Evolutionary conservation across 2,888 invertebrate genomes (phyloP).

Genomic region (Galerucella pusilla): DNA sequence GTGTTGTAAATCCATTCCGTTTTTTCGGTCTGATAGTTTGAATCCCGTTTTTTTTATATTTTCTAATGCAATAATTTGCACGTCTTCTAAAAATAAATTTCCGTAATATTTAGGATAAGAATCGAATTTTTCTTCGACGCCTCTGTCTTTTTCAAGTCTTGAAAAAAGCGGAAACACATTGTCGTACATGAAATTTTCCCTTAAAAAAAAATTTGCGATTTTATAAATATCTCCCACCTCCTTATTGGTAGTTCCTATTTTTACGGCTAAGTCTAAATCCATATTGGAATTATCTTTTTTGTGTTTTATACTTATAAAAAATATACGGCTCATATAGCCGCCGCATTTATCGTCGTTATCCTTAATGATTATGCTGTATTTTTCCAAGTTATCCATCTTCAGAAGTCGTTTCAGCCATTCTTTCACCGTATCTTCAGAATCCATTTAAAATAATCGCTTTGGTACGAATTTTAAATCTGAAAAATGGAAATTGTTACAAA

Average conservation of each 20-base stretch:
- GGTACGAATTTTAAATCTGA: background rate
- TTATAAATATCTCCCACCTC: background rate
- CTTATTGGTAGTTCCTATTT: background rate
- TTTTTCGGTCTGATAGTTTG: slow-evolving; percentile 37
- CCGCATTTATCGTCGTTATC: background rate
- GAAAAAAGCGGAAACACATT: slow-evolving; percentile 24
- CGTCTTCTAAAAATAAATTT: slow-evolving; percentile 28
- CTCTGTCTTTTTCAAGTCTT: slow-evolving; percentile 40
- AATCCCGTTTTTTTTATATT: slow-evolving; percentile 43
- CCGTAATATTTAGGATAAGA: slow-evolving; percentile 44
- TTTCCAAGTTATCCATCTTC: slow-evolving; percentile 1
- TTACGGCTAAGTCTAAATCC: background rate
- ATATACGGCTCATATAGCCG: slow-evolving; percentile 3
- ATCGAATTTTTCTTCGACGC: slow-evolving; percentile 28
- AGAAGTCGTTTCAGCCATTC: background rate
- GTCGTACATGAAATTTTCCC: slow-evolving; percentile 44
- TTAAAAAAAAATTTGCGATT: background rate
- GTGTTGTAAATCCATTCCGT: slow-evolving; percentile 42
- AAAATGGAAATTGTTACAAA: background rate
- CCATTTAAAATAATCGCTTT: background rate
- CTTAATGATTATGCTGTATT: background rate
- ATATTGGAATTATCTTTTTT: background rate
- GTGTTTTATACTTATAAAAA: background rate
- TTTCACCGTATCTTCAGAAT: background rate
- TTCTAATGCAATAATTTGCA: slow-evolving; percentile 42